These are phyloP conservation scores for Hydrolagus affinis DNA, from an alignment of 2,113 vertebrate species.

Conservation along the genomic window DNA sequence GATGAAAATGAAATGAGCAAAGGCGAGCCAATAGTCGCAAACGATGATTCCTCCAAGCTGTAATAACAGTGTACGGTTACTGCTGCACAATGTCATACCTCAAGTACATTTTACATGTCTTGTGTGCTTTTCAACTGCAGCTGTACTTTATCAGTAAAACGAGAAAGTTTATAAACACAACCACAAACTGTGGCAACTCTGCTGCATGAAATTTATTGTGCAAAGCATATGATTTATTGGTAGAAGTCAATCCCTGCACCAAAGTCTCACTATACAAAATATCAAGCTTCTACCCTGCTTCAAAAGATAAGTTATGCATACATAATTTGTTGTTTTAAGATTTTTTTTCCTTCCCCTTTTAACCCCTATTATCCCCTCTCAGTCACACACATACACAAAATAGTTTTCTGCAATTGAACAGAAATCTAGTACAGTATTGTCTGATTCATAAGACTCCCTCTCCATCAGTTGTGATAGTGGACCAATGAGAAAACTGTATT, in stretches of 20 bases:
- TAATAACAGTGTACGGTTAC: neutral
- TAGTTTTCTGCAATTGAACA: neutral
- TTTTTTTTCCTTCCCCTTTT: neutral
- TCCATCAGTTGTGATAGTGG: too few species aligned
- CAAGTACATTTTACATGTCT: slow-evolving; percentile 10
- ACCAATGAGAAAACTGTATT: neutral
- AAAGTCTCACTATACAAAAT: neutral
- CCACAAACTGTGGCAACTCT: neutral
- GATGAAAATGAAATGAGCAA: slow-evolving; percentile 1
- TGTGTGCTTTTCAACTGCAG: slow-evolving; percentile 16
- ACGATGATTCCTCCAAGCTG: neutral
- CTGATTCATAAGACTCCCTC: too few species aligned
- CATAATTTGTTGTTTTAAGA: neutral
- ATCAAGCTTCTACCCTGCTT: neutral
- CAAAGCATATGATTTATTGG: slow-evolving; percentile 22
- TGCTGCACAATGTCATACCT: neutral
- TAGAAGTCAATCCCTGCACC: neutral
- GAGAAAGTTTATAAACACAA: slow-evolving; percentile 10
- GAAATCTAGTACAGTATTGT: neutral
- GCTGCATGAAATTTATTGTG: slow-evolving; percentile 12
- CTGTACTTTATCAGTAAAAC: slow-evolving; percentile 28
- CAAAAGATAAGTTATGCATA: neutral
- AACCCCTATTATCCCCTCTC: too few species aligned
- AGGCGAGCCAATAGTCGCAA: neutral
- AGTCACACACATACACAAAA: neutral